Percentiles rank a stretch among this genome's conserved stretches.
Evolutionary conservation across 1,140 invertebrate species (phyloP).

Genomic region (Drosophila eugracilis): DNA sequence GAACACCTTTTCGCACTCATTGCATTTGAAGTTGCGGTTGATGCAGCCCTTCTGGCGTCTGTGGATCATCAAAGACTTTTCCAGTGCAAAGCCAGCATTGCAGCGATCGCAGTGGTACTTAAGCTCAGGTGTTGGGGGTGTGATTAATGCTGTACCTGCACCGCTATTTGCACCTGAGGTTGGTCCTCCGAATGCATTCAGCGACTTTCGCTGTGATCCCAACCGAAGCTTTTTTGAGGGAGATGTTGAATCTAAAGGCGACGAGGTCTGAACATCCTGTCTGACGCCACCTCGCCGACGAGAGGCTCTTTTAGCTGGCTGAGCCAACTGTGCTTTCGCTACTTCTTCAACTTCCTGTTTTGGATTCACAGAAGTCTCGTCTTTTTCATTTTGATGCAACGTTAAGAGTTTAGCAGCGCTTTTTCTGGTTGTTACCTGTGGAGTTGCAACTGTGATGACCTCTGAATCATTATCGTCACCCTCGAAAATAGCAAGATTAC

Average conservation of each 20-base stretch:
- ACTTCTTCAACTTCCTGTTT: not conserved
- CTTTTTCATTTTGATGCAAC: slow-evolving; percentile 21
- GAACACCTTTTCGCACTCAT: slow-evolving; percentile 85
- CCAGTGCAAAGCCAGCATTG: slow-evolving; percentile 73
- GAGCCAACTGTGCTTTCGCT: not conserved
- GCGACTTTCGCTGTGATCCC: slow-evolving; percentile 6
- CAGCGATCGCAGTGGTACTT: slow-evolving; percentile 76
- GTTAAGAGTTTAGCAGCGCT: slow-evolving; percentile 34
- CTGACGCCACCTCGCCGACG: slow-evolving; percentile 33
- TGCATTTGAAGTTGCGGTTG: slow-evolving; percentile 68
- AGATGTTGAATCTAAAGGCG: not conserved
- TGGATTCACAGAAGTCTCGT: not conserved
- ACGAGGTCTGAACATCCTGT: not conserved
- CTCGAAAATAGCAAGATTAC: slow-evolving; percentile 47
- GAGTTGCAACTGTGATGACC: slow-evolving; percentile 1
- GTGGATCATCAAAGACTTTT: slow-evolving; percentile 69
- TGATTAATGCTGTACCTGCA: not conserved
- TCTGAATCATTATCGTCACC: slow-evolving; percentile 52
- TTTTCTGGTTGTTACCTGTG: slow-evolving; percentile 51
- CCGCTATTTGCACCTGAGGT: not conserved
- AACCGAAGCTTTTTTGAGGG: slow-evolving; percentile 3
- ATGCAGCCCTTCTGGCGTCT: slow-evolving; percentile 69
- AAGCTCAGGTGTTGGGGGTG: slow-evolving; percentile 20
- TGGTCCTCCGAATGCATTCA: not conserved
- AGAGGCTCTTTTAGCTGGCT: slow-evolving; percentile 28